Percentiles rank a stretch among this genome's conserved stretches.
Conservation (phyloP, 2,888 invertebrate genomes). For the Ganaspis brasiliensis region DNA sequence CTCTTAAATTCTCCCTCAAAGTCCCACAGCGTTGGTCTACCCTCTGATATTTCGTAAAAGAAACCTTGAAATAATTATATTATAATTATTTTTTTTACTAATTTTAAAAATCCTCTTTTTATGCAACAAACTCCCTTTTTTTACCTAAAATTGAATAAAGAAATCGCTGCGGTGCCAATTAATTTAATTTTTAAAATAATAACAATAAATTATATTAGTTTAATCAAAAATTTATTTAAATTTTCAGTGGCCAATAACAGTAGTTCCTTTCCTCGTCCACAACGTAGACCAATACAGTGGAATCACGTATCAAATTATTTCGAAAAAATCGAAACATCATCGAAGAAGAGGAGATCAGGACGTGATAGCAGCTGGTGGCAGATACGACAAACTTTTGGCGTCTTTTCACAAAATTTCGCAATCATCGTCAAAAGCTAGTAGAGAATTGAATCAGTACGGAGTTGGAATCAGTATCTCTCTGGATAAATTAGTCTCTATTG, state of each 20-base stretch:
- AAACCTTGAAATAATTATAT: too few species aligned
- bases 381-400: constrained; percentile 92
- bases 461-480: constrained; percentile 93
- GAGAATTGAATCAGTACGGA: constrained; percentile 82
- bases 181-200: too few species aligned
- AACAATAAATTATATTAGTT: too few species aligned
- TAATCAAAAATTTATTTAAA: constrained; percentile 24
- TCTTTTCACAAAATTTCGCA: constrained; percentile 85
- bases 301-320: constrained; percentile 85
- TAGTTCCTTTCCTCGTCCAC: constrained; percentile 84
- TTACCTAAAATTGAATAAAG: too few species aligned
- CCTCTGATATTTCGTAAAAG: too few species aligned
- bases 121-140: too few species aligned
- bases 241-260: constrained; percentile 83
- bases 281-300: constrained; percentile 86
- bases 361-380: constrained; percentile 93
- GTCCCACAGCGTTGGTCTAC: too few species aligned
- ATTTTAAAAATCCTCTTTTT: too few species aligned
- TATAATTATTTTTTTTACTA: too few species aligned
- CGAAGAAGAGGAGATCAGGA: constrained; percentile 83
- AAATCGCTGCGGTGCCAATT: too few species aligned
- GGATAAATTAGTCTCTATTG: constrained; percentile 87
- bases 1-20: too few species aligned
- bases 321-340: constrained; percentile 82
- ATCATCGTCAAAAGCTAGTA: constrained; percentile 73